Evolutionary conservation across 2,797 vertebrate genomes (phyloP).

Genomic region (Rhynchotus rufescens): DNA sequence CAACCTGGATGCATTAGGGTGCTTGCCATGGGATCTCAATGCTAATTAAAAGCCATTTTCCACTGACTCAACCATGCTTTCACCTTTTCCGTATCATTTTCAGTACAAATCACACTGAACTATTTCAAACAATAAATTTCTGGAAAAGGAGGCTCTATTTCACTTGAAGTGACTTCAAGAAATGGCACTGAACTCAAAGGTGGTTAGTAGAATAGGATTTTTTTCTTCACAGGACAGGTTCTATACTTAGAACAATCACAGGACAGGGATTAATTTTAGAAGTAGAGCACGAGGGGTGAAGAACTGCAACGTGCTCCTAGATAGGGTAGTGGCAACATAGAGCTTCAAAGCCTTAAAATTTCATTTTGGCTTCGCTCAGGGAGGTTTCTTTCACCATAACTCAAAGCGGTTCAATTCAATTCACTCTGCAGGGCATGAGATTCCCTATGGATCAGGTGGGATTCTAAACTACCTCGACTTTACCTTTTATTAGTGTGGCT

Average conservation of each 20-base stretch:
- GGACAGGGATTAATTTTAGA: neutral
- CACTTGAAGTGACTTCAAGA: neutral
- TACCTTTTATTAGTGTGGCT: conserved; percentile 3
- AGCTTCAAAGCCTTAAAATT: neutral
- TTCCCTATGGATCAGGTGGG: neutral
- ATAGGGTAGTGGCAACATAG: neutral
- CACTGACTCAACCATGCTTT: neutral
- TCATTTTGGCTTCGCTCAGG: neutral
- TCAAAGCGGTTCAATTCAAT: neutral
- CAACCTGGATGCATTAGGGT: neutral
- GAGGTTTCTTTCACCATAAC: neutral
- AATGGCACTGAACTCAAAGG: neutral
- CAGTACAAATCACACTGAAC: neutral
- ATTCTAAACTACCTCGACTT: neutral
- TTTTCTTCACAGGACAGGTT: neutral
- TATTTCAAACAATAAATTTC: neutral
- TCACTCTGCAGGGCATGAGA: conserved; percentile 7
- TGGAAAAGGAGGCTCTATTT: neutral
- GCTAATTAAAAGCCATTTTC: neutral
- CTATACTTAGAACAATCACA: neutral
- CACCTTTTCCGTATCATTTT: neutral
- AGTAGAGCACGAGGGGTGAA: neutral
- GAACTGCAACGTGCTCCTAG: neutral
- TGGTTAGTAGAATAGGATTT: neutral
- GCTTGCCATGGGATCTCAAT: neutral